Evolutionary conservation across 2,797 vertebrate genomes (phyloP), one percentile per base, ranked within the genome.

Genomic region (Schizopygopsis pylzovi): DNA sequence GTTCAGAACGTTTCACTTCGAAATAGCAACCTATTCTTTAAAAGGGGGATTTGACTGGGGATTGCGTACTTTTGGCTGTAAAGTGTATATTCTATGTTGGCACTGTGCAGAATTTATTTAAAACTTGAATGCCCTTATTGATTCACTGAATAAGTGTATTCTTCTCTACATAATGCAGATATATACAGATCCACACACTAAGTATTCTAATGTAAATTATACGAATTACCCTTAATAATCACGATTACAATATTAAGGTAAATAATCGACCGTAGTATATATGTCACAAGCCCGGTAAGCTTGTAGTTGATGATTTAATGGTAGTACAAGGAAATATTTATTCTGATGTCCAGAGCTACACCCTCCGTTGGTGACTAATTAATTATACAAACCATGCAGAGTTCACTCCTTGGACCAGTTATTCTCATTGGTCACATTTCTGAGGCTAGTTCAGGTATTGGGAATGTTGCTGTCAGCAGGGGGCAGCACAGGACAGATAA

Each of bases 401-500:
- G 20, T 4, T n/a, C 10, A 25, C 33, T 33, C 33, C 33, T 4
- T 47, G 25, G 12, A 61, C 39, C n/a, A 6, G 39, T 47, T 41
- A 47, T 6, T 63, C 16, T 80, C 33, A 80, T 13, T 25, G 20
- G 18, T 15, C 61, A 28, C 28, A 65, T 45, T 47, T 65, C 54
- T 54, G 15, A 13, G 18, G 22, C 54, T 43, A 7, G 37, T 61
- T 79, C 43, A 25, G 18, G 8, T 15, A n/a, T 20, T 1, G 5
- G 16, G 16, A 7, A 52, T 25, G 6, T 84, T 77, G 22, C 22
- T 52, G 61, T 75, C 12, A n/a, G 63, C 49, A 85, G 83, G 37
- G 49, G 75, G 83, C 63, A 59, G 63, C 37, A 85, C 28, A 79
- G 49, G 49, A 79, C 49, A 79, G 18, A 71, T 37, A n/a, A 45